phyloP scores from a whole-genome alignment of 1,140 invertebrate species.

The Lanistes nyassanus region DNA sequence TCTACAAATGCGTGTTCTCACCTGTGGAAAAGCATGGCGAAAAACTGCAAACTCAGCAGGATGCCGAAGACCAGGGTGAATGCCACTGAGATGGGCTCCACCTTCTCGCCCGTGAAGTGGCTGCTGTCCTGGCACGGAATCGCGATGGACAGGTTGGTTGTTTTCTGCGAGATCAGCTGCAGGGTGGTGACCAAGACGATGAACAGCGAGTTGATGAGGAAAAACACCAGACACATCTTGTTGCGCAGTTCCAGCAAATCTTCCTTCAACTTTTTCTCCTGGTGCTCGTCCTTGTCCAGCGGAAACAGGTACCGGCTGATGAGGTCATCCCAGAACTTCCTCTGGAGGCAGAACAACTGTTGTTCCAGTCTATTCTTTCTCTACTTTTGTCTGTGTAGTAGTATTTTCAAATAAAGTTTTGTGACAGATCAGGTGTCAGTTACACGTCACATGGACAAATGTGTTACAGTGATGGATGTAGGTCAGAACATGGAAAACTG shows the following conservation, averaged over 20 bases:
- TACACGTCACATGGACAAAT: no score
- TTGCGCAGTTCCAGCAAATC: constrained; percentile 93
- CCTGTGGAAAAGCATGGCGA: constrained; percentile 63
- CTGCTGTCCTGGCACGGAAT: constrained; percentile 30
- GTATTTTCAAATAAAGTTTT: not conserved
- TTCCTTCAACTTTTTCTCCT: constrained; percentile 69
- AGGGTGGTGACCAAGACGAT: constrained; percentile 57
- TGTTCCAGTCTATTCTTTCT: not conserved
- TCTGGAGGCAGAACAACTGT: constrained; percentile 3
- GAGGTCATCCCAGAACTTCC: constrained; percentile 52
- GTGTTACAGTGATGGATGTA: no score
- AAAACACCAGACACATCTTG: constrained; percentile 73
- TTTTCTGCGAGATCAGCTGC: constrained; percentile 38
- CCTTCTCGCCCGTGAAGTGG: constrained; percentile 40
- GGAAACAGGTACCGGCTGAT: constrained; percentile 57
- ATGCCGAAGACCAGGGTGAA: constrained; percentile 69
- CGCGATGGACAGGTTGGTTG: constrained; percentile 38
- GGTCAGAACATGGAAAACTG: no score
- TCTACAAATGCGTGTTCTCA: constrained; percentile 19
- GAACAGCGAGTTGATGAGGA: constrained; percentile 60
- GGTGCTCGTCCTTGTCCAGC: constrained; percentile 42
- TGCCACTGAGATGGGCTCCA: constrained; percentile 67
- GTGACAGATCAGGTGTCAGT: no score
- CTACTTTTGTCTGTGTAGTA: not conserved
- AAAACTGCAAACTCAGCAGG: constrained; percentile 67